phyloP scores from a whole-genome alignment of 2,113 vertebrate species.

The Oryzias melastigma region DNA sequence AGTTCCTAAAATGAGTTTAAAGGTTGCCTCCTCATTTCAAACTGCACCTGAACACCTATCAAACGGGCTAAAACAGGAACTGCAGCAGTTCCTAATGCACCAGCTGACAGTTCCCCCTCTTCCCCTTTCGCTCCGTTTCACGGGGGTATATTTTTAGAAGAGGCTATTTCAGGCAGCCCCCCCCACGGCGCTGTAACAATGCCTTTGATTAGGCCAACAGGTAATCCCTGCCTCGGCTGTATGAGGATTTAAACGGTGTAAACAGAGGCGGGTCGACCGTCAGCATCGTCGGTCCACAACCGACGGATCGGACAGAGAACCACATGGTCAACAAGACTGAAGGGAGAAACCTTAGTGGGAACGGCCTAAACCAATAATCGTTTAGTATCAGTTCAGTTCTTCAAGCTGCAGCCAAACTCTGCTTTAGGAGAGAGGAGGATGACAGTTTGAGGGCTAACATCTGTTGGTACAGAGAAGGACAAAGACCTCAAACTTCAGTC shows the following conservation, averaged over 20 bases:
- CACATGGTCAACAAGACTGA: slow-evolving; percentile 8
- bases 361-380: too few species aligned
- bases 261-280: slow-evolving; percentile 44
- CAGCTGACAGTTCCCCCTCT: too few species aligned
- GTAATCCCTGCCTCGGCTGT: slow-evolving; percentile 54
- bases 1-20: too few species aligned
- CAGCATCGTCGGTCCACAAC: slow-evolving; percentile 48
- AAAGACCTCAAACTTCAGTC: too few species aligned
- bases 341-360: too few species aligned
- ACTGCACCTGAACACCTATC: not conserved
- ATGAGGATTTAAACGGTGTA: slow-evolving; percentile 41
- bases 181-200: slow-evolving; percentile 56
- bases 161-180: slow-evolving; percentile 55
- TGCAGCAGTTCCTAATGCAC: not conserved
- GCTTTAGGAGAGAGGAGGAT: slow-evolving; percentile 4
- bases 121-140: not conserved
- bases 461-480: not conserved
- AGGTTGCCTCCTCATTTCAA: too few species aligned
- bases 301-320: slow-evolving; percentile 45
- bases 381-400: too few species aligned
- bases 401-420: too few species aligned
- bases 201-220: slow-evolving; percentile 69
- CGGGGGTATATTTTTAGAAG: slow-evolving; percentile 47
- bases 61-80: slow-evolving; percentile 23
- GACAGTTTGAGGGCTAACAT: slow-evolving; percentile 15